Conservation (phyloP, 2,113 vertebrate genomes). For the Drymodes brunneopygia region DNA sequence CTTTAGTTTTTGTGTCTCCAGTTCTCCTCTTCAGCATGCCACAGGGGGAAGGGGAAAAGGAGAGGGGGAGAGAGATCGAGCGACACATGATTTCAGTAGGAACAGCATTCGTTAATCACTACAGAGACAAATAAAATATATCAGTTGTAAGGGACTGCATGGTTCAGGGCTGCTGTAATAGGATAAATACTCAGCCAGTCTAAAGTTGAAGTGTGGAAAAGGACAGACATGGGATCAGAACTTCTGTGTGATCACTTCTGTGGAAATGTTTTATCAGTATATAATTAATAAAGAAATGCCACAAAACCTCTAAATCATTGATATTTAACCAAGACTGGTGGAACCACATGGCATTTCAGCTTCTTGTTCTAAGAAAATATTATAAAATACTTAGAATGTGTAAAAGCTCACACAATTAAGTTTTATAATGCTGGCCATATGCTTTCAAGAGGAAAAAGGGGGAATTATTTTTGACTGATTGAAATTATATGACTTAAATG, state of each 20-base stretch:
- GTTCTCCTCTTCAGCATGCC: neutral
- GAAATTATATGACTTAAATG: neutral
- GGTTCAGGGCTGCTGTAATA: neutral
- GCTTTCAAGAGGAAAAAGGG: neutral
- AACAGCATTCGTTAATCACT: neutral
- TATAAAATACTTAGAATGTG: neutral
- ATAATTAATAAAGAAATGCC: neutral
- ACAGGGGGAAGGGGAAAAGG: neutral
- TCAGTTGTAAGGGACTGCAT: neutral
- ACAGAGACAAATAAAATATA: neutral
- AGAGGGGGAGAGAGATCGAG: no score
- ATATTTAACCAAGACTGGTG: neutral
- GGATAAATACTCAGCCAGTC: neutral
- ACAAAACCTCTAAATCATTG: neutral
- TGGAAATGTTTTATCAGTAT: neutral
- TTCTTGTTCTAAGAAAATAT: neutral
- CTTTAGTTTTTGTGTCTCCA: neutral
- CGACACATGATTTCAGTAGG: neutral
- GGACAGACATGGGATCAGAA: neutral
- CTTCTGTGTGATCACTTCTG: neutral
- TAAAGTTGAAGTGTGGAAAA: neutral
- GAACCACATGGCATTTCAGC: neutral
- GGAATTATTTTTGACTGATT: neutral
- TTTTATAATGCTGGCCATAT: neutral
- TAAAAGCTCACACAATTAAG: neutral